Percentiles rank a stretch among this genome's conserved stretches.
These are phyloP conservation scores for Gadopsis marmoratus DNA, from an alignment of 2,797 vertebrate genomes.

Conservation along the genomic window DNA sequence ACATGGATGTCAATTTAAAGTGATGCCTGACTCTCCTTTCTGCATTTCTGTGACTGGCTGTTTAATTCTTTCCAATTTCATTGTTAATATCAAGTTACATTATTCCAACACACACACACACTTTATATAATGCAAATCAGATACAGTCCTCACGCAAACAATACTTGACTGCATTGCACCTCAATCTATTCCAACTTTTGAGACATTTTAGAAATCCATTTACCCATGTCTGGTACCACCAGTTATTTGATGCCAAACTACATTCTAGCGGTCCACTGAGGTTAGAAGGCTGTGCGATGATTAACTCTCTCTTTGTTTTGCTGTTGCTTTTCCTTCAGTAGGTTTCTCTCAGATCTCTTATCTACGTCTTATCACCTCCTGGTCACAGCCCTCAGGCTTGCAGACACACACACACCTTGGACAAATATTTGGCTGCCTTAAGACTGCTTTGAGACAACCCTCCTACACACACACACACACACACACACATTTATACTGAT, in stretches of 20 bases:
- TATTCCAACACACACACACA: constrained; percentile 2
- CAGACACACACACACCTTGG: constrained; percentile 79
- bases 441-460: constrained; percentile 57
- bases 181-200: constrained; percentile 35
- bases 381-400: constrained; percentile 67
- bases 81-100: neutral
- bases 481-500: constrained; percentile 5
- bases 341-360: constrained; percentile 82
- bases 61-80: neutral
- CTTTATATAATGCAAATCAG: constrained; percentile 40
- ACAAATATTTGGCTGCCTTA: constrained; percentile 80
- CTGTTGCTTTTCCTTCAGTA: constrained; percentile 75
- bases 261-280: constrained; percentile 61
- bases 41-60: neutral
- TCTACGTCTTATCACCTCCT: constrained; percentile 79
- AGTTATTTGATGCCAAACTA: constrained; percentile 75
- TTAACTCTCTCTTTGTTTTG: constrained; percentile 82
- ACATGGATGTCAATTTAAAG: neutral
- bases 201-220: constrained; percentile 59
- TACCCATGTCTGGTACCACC: constrained; percentile 74
- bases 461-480: constrained; percentile 23
- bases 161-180: constrained; percentile 54
- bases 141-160: constrained; percentile 41
- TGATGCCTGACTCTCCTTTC: neutral
- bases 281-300: constrained; percentile 79